phyloP scores from a whole-genome alignment of 2,113 vertebrate genomes.

The Cyanistes caeruleus region DNA sequence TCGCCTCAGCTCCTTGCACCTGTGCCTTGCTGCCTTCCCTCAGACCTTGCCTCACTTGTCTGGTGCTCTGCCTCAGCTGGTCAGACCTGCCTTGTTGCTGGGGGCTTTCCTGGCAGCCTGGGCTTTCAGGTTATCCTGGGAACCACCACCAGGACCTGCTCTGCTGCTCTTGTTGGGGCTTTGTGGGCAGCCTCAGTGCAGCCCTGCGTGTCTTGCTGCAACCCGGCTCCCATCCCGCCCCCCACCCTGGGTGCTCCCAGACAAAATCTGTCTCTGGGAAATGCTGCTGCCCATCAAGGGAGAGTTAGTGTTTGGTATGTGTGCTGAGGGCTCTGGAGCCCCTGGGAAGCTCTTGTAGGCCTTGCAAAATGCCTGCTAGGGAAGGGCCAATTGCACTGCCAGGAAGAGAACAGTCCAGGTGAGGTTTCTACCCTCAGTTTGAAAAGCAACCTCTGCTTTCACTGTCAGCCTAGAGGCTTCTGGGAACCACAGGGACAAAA shows the following conservation, averaged over 20 bases:
- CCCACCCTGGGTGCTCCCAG: background rate
- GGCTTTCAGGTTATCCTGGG: background rate
- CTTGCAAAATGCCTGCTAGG: background rate
- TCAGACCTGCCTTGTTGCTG: background rate
- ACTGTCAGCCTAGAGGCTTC: background rate
- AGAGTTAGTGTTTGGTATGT: background rate
- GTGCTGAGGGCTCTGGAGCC: background rate
- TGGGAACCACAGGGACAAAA: background rate
- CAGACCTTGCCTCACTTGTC: background rate
- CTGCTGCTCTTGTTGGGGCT: background rate
- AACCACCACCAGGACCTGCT: background rate
- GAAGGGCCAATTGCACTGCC: background rate
- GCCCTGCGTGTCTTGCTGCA: background rate
- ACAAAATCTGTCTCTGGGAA: background rate
- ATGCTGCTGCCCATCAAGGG: background rate
- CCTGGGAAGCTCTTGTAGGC: background rate
- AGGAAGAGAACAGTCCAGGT: background rate
- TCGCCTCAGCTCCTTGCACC: background rate
- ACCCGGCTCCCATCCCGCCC: accelerated
- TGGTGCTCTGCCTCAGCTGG: background rate
- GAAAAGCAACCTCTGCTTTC: background rate
- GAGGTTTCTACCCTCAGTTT: background rate
- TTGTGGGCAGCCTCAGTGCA: background rate
- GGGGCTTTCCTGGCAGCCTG: background rate
- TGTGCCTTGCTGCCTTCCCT: background rate